phyloP scores from a whole-genome alignment of 2,888 invertebrate species.

The Platycnemis pennipes region DNA sequence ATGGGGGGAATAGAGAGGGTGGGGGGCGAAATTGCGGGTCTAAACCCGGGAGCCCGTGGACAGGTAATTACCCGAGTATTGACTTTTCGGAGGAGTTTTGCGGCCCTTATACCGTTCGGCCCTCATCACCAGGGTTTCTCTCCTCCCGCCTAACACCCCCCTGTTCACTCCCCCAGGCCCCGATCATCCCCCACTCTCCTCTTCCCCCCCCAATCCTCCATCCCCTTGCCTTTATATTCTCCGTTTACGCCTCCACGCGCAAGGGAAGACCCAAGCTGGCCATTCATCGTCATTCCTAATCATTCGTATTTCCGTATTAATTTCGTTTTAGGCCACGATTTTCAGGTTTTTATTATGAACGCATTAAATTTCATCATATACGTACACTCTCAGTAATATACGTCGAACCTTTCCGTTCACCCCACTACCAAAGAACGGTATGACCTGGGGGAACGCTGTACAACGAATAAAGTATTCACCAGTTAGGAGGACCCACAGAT shows the following conservation, averaged over 20 bases:
- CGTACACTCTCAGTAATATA: too few species aligned
- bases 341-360: too few species aligned
- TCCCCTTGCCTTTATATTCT: background rate
- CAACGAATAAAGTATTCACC: too few species aligned
- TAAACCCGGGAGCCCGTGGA: constrained; percentile 28
- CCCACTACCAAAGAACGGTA: too few species aligned
- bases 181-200: background rate
- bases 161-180: background rate
- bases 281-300: too few species aligned
- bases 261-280: background rate
- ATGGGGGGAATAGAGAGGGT: too few species aligned
- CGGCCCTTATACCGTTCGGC: background rate
- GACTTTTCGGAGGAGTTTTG: constrained; percentile 45
- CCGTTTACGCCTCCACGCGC: background rate
- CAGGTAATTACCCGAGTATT: constrained; percentile 54
- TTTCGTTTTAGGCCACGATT: too few species aligned
- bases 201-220: background rate
- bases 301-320: too few species aligned
- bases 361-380: too few species aligned
- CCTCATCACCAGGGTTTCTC: background rate
- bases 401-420: too few species aligned
- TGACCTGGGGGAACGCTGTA: too few species aligned
- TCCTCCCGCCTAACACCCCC: background rate
- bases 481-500: too few species aligned
- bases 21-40: constrained; percentile 14